Percentiles rank a stretch among this genome's conserved stretches.
phyloP scores from a whole-genome alignment of 2,888 invertebrate species.

The Drosophila putrida region DNA sequence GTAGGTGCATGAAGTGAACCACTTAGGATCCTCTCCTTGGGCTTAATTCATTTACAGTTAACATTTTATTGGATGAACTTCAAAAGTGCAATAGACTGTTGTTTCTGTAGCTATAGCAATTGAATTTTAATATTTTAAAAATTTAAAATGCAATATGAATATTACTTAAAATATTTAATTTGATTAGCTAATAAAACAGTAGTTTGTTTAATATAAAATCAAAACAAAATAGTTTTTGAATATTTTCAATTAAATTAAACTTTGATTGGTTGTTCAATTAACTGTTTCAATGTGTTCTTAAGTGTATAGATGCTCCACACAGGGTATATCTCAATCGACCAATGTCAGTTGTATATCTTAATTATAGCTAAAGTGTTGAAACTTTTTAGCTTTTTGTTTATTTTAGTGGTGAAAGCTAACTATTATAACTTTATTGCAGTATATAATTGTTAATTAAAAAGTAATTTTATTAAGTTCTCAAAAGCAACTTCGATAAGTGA shows the following conservation, averaged over 20 bases:
- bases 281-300: too few relatives aligned
- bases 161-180: too few relatives aligned
- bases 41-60: conserved; percentile 9
- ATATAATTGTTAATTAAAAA: background rate
- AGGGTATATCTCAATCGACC: background rate
- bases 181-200: too few relatives aligned
- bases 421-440: background rate
- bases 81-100: conserved; percentile 2
- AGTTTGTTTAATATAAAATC: too few relatives aligned
- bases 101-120: background rate
- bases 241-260: too few relatives aligned
- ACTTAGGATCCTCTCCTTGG: conserved; percentile 3
- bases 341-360: background rate
- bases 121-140: background rate
- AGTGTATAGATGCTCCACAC: background rate
- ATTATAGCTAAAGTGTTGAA: background rate
- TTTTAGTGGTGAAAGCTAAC: background rate
- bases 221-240: too few relatives aligned
- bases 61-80: background rate
- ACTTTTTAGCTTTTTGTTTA: background rate
- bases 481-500: background rate
- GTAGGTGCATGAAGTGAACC: conserved; percentile 4
- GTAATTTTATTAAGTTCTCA: background rate
- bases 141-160: background rate
- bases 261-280: too few relatives aligned